These are phyloP conservation scores for Coecobrya sp. DNA, from an alignment of 2,888 invertebrate species.

Conservation along the genomic window DNA sequence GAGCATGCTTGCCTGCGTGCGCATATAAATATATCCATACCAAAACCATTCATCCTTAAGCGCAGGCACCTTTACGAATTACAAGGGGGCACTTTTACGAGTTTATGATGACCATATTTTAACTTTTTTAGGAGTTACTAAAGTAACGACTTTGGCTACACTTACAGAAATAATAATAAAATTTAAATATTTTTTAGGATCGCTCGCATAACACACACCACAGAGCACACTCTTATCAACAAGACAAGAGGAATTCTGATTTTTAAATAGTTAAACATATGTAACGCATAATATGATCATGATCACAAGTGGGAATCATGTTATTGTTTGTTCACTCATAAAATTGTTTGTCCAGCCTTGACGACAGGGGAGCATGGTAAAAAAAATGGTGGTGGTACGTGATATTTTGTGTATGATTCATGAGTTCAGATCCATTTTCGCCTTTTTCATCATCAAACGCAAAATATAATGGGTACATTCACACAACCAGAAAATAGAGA, in stretches of 20 bases:
- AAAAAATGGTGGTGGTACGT: background rate
- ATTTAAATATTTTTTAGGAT: conserved; percentile 50
- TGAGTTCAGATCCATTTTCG: conserved; percentile 2
- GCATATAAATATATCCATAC: background rate
- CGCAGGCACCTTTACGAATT: conserved; percentile 55
- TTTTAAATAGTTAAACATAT: background rate
- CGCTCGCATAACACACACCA: background rate
- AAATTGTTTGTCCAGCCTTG: conserved; percentile 63
- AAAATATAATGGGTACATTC: background rate
- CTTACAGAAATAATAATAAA: background rate
- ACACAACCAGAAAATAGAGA: no score
- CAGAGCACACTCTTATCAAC: no score
- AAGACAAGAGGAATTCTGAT: background rate
- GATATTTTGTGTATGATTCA: conserved; percentile 8
- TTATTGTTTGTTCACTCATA: conserved; percentile 39
- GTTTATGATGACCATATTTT: conserved; percentile 52
- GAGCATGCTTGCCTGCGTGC: background rate
- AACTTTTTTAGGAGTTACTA: conserved; percentile 54
- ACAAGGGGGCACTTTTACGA: conserved; percentile 36
- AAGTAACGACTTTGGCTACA: conserved; percentile 36
- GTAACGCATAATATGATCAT: background rate
- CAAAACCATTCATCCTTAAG: background rate
- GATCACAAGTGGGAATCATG: background rate
- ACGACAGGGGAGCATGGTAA: background rate
- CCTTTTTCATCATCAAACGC: conserved; percentile 29